Evolutionary conservation across 2,888 invertebrate species (phyloP), one percentile per base, ranked within the genome.

Genomic region (Cheilosia scutellata): DNA sequence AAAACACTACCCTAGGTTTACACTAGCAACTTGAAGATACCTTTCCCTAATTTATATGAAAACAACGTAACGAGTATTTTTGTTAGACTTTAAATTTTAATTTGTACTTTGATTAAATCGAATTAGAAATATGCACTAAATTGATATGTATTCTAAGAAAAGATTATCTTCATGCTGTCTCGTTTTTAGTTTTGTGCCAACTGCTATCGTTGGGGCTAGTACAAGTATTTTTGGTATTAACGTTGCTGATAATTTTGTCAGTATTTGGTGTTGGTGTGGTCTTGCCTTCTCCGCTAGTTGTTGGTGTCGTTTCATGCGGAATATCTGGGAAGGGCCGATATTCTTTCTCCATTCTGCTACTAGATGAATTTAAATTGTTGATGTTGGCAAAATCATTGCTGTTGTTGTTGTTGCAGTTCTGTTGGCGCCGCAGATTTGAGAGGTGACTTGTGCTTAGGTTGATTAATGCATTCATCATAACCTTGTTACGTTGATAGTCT

Each of bases 401-500:
- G 37, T 76, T 79, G 33, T 80, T 84, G 55, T 80, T 84, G 55
- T 80, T 86, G 60, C 74, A 82, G 40, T 31, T 82, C 44, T 82
- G 82, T 33, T 77, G 82, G 0, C 91, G 89, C 62, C 91, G 80
- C 57, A 89, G 88, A 68, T 91, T 91, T 13, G 90, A 89, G 25
- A 91, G 82, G 1, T 90, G 90, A 76, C 89, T 91, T 16, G 91
- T 90, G 72, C 91, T 91, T 40, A 91, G 80, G 83, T 91, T 91
- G 11, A 91, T 90, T 5, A 91, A 70, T 2, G 92, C 92, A 87
- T 92, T 92, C 91, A 92, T 91, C 91, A 91, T 91, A 1, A 92
- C 90, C 86, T 92, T 92, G 82, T 92, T 92, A 27, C 92, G 91
- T 87, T 92, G 92, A 86, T 93, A 93, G 86, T 93, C 93, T 88